A percentile compares a stretch with the other conserved stretches of the same genome.
phyloP scores from a whole-genome alignment of 2,113 vertebrate species.

The Pygathrix nemaeus region DNA sequence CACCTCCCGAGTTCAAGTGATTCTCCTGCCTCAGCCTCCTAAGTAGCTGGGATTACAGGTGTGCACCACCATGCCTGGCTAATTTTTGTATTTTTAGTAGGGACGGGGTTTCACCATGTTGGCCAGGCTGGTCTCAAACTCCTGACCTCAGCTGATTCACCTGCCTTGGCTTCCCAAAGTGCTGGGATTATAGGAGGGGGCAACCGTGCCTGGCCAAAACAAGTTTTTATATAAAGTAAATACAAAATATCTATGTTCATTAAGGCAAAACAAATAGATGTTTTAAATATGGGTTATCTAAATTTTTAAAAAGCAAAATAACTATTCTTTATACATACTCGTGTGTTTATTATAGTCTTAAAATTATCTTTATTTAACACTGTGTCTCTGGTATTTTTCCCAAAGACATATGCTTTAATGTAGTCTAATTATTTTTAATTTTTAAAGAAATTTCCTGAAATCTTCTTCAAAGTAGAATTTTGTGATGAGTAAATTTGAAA shows the following conservation, averaged over 20 bases:
- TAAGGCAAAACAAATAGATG: neutral
- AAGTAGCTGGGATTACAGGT: too few species aligned
- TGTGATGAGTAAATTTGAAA: neutral
- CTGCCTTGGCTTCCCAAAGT: too few species aligned
- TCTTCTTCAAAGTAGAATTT: neutral
- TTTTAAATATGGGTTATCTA: neutral
- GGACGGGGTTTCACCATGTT: too few species aligned
- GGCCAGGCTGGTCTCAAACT: too few species aligned
- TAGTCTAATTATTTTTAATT: neutral
- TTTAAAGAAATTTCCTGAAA: neutral
- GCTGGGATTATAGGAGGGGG: too few species aligned
- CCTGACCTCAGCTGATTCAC: too few species aligned
- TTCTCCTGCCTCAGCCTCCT: too few species aligned
- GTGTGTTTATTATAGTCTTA: neutral
- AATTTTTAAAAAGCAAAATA: neutral
- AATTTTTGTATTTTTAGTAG: too few species aligned
- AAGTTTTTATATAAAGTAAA: neutral
- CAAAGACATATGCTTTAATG: neutral
- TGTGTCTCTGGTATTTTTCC: neutral
- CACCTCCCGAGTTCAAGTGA: too few species aligned
- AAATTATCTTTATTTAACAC: neutral
- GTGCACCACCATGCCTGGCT: too few species aligned
- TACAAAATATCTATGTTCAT: neutral
- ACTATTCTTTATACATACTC: neutral
- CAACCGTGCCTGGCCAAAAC: neutral